These are phyloP conservation scores for Diglossa brunneiventris DNA, from an alignment of 2,113 vertebrate genomes.

Conservation along the genomic window DNA sequence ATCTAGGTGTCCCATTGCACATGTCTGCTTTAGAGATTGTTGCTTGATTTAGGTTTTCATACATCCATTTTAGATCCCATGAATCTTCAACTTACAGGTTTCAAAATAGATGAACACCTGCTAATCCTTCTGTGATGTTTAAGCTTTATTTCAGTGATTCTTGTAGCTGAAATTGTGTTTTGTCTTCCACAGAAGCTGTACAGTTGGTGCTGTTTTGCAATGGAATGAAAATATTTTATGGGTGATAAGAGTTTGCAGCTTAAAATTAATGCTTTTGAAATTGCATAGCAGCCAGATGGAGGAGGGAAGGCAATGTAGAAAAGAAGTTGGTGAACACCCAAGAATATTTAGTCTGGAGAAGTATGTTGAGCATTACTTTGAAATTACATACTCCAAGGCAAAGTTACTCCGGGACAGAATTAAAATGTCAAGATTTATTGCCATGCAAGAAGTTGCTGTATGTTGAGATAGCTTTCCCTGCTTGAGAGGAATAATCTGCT, in stretches of 20 bases:
- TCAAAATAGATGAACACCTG: background rate
- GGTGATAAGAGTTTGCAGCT: background rate
- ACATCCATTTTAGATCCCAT: background rate
- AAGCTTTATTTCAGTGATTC: background rate
- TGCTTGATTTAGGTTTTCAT: background rate
- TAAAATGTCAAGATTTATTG: background rate
- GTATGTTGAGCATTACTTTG: background rate
- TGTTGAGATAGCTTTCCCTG: background rate
- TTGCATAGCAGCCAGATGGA: background rate
- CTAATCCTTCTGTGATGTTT: background rate
- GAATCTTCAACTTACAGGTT: background rate
- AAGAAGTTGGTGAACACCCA: background rate
- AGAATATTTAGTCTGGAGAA: background rate
- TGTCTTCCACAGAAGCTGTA: background rate
- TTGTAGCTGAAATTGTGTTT: background rate
- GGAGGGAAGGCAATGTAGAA: background rate
- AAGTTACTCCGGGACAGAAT: background rate
- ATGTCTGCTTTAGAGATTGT: background rate
- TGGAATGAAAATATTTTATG: conserved; percentile 27
- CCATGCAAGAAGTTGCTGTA: background rate
- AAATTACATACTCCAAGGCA: background rate
- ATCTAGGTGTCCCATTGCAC: background rate
- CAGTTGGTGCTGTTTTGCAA: background rate
- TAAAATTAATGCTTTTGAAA: background rate
- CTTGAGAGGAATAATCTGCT: background rate